Evolutionary conservation across 2,113 vertebrate genomes (phyloP).

Genomic region (Penelope pileata): DNA sequence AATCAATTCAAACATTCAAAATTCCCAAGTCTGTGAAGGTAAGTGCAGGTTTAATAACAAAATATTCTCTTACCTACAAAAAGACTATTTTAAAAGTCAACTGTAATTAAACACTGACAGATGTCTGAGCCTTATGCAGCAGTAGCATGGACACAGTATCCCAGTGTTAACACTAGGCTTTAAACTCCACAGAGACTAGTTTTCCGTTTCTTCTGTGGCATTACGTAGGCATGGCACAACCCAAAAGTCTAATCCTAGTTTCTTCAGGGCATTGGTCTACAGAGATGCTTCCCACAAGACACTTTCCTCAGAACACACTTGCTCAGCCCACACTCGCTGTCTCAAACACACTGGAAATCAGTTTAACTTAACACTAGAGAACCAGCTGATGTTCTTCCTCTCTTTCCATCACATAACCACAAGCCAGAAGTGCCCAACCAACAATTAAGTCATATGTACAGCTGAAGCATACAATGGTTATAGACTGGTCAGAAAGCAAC

Average conservation of each 20-base stretch:
- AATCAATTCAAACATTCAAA: not conserved
- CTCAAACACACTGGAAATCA: not conserved
- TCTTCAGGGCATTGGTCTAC: rapidly evolving
- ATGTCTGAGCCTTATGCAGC: not conserved
- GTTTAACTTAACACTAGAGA: not conserved
- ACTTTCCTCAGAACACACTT: not conserved
- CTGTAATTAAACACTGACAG: constrained; percentile 25
- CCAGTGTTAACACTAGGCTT: not conserved
- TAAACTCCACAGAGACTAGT: not conserved
- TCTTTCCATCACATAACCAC: not conserved
- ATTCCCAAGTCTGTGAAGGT: not conserved
- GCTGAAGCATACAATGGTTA: rapidly evolving
- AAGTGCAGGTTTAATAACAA: not conserved
- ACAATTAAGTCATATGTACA: not conserved
- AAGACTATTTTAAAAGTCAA: not conserved
- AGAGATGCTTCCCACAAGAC: not conserved
- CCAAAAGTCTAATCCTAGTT: not conserved
- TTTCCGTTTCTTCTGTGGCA: not conserved
- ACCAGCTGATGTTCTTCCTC: not conserved
- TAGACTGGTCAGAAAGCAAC: not conserved
- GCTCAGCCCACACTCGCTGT: not conserved
- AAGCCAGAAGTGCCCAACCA: not conserved
- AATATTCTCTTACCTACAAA: not conserved
- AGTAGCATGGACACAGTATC: not conserved
- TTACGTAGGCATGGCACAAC: not conserved